Percentiles rank a stretch among this genome's conserved stretches.
These are phyloP conservation scores for Alosa alosa DNA, from an alignment of 2,113 vertebrate genomes.

Conservation along the genomic window DNA sequence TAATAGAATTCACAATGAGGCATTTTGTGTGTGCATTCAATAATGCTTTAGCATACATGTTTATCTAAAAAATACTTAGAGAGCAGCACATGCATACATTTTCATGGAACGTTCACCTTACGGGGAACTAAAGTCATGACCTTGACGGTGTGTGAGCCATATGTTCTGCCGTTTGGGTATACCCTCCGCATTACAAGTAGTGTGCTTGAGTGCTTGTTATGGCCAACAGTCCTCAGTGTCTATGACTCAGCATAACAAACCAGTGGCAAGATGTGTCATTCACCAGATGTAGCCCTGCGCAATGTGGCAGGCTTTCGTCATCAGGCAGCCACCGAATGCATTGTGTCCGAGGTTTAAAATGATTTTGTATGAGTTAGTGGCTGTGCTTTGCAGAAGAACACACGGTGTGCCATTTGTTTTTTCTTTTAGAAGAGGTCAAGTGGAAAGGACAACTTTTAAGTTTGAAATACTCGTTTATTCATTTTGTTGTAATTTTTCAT, in stretches of 20 bases:
- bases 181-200: background rate
- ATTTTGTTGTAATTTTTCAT: background rate
- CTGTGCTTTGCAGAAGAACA: background rate
- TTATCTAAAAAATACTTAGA: background rate
- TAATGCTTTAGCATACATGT: background rate
- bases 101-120: background rate
- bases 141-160: background rate
- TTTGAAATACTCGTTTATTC: background rate
- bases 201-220: conserved; percentile 1
- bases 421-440: background rate
- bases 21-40: background rate
- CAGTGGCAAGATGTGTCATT: conserved; percentile 11
- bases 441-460: background rate
- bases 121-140: background rate
- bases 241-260: conserved; percentile 7
- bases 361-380: background rate
- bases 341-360: background rate
- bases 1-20: background rate
- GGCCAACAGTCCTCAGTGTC: background rate
- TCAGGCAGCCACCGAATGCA: background rate
- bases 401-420: background rate
- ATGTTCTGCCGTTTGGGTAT: background rate
- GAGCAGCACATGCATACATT: background rate
- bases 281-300: background rate
- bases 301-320: background rate